A percentile compares a stretch with the other conserved stretches of the same genome.
These are phyloP conservation scores for Coturnix japonica DNA, from an alignment of 2,113 vertebrate genomes.

Conservation along the genomic window DNA sequence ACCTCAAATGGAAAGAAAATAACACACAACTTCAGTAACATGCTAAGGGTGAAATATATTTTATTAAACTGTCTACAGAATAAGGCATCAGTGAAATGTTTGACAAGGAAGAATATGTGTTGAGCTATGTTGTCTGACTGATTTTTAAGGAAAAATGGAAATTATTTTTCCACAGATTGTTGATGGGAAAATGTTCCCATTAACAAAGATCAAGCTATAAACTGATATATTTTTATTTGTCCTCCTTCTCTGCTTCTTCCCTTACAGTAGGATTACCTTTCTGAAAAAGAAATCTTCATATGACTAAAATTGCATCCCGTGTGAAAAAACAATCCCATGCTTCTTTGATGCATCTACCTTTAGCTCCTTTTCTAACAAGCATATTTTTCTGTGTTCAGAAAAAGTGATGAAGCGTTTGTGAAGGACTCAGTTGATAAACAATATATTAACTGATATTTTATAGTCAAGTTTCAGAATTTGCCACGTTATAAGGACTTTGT, in stretches of 20 bases:
- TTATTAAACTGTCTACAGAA: slow-evolving; percentile 59
- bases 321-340: not conserved
- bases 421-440: not conserved
- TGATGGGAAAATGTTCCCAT: slow-evolving; percentile 10
- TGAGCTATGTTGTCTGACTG: slow-evolving; percentile 22
- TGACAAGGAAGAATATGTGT: slow-evolving; percentile 46
- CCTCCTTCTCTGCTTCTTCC: not conserved
- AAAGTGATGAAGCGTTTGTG: not conserved
- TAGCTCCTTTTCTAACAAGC: not conserved
- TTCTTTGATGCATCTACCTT: not conserved
- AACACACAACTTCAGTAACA: not conserved
- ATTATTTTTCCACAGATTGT: slow-evolving; percentile 16
- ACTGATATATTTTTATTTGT: not conserved
- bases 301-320: not conserved
- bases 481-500: not conserved
- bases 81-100: slow-evolving; percentile 39
- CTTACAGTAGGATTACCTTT: not conserved
- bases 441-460: not conserved
- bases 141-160: slow-evolving; percentile 54
- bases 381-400: not conserved
- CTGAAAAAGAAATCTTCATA: not conserved
- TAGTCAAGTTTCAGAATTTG: not conserved
- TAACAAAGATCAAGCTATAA: not conserved
- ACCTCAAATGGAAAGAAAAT: slow-evolving; percentile 51
- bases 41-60: slow-evolving; percentile 30